Conservation (phyloP, 1,140 invertebrate species). For the Cyrtorhinus lividipennis region DNA sequence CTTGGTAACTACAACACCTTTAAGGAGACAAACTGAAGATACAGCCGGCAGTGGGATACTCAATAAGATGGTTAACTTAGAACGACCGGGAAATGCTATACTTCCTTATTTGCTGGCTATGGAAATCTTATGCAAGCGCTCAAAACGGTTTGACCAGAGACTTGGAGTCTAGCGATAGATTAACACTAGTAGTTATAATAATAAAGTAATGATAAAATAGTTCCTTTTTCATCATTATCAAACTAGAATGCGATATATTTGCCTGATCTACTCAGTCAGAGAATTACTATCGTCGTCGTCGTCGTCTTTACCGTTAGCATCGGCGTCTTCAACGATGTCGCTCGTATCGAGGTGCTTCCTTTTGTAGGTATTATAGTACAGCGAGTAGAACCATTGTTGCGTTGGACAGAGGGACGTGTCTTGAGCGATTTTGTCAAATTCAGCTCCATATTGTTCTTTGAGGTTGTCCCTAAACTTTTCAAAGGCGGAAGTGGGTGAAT, state of each 20-base stretch:
- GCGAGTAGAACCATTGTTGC: neutral
- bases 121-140: neutral
- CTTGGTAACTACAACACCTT: no score
- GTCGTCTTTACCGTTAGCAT: neutral
- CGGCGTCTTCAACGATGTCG: neutral
- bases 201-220: constrained; percentile 3
- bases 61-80: no score
- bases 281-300: constrained; percentile 1
- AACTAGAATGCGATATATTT: no score
- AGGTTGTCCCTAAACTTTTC: constrained; percentile 1
- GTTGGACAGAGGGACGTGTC: neutral
- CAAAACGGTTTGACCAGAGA: neutral
- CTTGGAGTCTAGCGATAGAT: constrained; percentile 2
- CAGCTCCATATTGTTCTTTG: neutral
- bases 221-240: neutral
- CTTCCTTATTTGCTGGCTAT: no score
- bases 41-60: no score
- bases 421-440: neutral
- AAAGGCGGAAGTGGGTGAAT: neutral
- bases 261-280: constrained; percentile 2
- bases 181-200: constrained; percentile 1
- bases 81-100: no score
- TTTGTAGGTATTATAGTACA: constrained; percentile 8
- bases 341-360: neutral
- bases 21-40: no score